Percentiles rank a stretch among this genome's conserved stretches.
phyloP scores from a whole-genome alignment of 37 sponge, comb jelly and placozoan species.

The Crambe crambe region DNA sequence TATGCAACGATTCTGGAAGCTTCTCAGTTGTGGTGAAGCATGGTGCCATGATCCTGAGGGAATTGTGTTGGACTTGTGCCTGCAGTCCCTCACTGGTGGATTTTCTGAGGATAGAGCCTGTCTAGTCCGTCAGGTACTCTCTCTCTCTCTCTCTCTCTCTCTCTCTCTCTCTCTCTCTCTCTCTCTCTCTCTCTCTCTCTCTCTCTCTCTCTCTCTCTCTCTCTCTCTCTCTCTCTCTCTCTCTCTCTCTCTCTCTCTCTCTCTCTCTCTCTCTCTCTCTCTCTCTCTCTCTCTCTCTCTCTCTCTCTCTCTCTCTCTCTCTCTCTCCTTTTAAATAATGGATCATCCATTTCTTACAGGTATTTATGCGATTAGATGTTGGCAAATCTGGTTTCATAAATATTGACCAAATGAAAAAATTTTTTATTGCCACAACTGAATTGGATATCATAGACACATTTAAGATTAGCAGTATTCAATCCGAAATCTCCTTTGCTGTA shows the following conservation, averaged over 20 bases:
- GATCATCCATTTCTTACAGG: constrained; percentile 27
- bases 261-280: constrained; percentile 38
- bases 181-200: constrained; percentile 41
- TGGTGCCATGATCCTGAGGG: background rate
- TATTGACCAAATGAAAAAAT: constrained; percentile 19
- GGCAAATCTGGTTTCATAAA: constrained; percentile 33
- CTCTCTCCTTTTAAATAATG: background rate
- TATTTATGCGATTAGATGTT: constrained; percentile 59
- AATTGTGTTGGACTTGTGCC: constrained; percentile 23
- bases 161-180: too few relatives aligned
- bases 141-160: too few relatives aligned
- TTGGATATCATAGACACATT: background rate
- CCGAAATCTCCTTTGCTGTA: constrained; percentile 29
- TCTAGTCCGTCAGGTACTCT: constrained; percentile 47
- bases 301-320: constrained; percentile 5
- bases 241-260: constrained; percentile 41
- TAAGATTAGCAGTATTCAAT: background rate
- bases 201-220: constrained; percentile 42
- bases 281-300: constrained; percentile 5
- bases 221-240: constrained; percentile 44
- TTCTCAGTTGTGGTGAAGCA: background rate
- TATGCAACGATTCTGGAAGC: constrained; percentile 25
- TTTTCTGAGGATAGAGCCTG: constrained; percentile 53
- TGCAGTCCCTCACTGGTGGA: constrained; percentile 50
- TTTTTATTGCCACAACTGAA: constrained; percentile 12